phyloP scores from a whole-genome alignment of 2,113 vertebrate species.

The Lamprologus ornatipinnis region DNA sequence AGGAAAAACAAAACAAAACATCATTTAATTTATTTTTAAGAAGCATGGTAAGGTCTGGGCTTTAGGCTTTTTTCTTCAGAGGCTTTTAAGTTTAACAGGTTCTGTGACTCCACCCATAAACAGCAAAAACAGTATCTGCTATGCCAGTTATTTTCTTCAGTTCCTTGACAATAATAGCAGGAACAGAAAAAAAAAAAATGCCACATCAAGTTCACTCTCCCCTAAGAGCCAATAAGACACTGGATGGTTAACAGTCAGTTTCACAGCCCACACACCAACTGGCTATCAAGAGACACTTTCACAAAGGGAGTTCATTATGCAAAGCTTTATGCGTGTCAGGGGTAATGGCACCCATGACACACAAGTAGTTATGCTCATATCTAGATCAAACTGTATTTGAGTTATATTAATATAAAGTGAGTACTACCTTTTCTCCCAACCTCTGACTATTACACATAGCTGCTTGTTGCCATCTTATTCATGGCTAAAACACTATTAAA shows the following conservation, averaged over 20 bases:
- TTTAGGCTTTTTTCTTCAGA: neutral
- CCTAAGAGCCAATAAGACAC: neutral
- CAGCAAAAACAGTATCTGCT: neutral
- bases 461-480: neutral
- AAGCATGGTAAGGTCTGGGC: fast-evolving
- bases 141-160: neutral
- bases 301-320: neutral
- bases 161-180: neutral
- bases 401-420: neutral
- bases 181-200: neutral
- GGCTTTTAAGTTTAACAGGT: neutral
- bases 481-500: neutral
- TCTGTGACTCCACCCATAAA: neutral
- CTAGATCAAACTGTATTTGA: neutral
- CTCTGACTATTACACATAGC: neutral
- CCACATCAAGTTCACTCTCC: neutral
- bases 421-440: neutral
- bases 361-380: neutral
- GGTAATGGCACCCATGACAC: neutral
- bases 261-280: neutral
- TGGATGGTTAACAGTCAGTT: neutral
- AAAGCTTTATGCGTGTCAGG: fast-evolving
- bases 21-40: neutral
- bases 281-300: neutral
- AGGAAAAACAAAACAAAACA: neutral